Evolutionary conservation across 2,888 invertebrate genomes (phyloP).

Genomic region (Synergus itoensis): DNA sequence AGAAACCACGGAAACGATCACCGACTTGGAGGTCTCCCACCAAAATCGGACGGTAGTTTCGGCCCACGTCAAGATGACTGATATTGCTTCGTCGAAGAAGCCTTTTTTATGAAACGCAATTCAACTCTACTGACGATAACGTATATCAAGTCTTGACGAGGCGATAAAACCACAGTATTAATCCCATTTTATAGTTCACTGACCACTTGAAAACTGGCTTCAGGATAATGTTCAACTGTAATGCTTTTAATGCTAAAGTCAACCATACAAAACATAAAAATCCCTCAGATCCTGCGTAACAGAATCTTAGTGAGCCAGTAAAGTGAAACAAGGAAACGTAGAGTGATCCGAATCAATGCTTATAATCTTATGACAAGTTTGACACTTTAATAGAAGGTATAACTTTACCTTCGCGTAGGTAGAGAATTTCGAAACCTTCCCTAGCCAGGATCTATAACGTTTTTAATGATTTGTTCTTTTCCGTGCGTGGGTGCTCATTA

Average conservation of each 20-base stretch:
- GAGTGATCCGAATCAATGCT: slow-evolving; percentile 18
- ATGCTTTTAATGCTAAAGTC: slow-evolving; percentile 4
- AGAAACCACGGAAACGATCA: background rate
- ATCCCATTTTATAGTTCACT: slow-evolving; percentile 38
- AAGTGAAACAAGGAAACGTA: slow-evolving; percentile 37
- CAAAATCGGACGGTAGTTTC: slow-evolving; percentile 18
- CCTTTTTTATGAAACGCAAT: slow-evolving; percentile 9
- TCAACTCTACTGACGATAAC: slow-evolving; percentile 20
- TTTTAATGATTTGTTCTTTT: slow-evolving; percentile 25
- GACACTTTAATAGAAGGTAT: slow-evolving; percentile 37
- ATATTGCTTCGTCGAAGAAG: slow-evolving; percentile 11
- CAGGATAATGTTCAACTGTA: slow-evolving; percentile 20
- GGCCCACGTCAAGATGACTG: slow-evolving; percentile 29
- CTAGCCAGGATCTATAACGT: slow-evolving; percentile 27
- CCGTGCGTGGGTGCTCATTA: slow-evolving; percentile 37
- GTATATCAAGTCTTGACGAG: slow-evolving; percentile 36
- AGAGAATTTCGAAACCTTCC: slow-evolving; percentile 27
- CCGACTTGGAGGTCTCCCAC: background rate
- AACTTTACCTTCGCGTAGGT: slow-evolving; percentile 30
- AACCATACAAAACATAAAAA: slow-evolving; percentile 12
- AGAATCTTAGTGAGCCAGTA: background rate
- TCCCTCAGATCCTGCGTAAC: slow-evolving; percentile 1
- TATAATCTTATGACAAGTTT: slow-evolving; percentile 30
- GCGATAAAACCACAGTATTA: slow-evolving; percentile 26
- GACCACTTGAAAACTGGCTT: slow-evolving; percentile 17